Base-by-base conservation (phyloP, 2,113 vertebrate genomes). In the Malurus alboscapulatus region DNA sequence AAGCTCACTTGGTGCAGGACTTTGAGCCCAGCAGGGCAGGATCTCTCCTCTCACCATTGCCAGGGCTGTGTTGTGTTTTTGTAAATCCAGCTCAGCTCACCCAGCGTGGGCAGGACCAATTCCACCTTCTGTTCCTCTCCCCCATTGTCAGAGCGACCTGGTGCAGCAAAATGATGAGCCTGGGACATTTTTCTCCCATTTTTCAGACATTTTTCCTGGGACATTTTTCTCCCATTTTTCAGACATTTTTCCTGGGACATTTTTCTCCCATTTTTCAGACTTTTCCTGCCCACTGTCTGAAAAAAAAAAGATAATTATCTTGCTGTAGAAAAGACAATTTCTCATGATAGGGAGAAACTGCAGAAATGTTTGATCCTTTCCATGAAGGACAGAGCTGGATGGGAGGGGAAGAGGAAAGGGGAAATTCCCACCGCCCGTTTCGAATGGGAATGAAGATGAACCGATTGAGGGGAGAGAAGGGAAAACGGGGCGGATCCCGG, bases 371-470 rank as follows among this genome's bases (percentile, higher is more conserved):
- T 9, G 36, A 10, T 21, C 7, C 17, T 42, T 51, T 8, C 47
- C 14, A 0, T 2, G 47, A 17, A 63, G 58, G 53, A 13, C 24
- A 8, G 61, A 50, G 66, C 30, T 10, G 42, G 38, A 2, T 22
- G 68, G 63, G 38, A 65, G 13, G 27, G 12, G 32, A 16, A 12
- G 57, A 40, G 27, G 22, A 18, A 32, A 27, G 16, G 26, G 36
- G 11, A 3, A 8, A 16, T 40, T 69, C 30, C 45, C 20, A 1
- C 13, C 0, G 2, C 12, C n/a, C 0, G 8, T 0, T 2, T 16
- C 0, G 3, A 7, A 29, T 6, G 14, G 47, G 63, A 17, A 2
- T 3, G 0, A 36, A 5, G 48, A 16, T 0, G 1, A n/a, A 27
- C 11, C 9, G 38, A 2, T 5, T 0, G 15, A 20, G 17, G 13